A percentile compares a stretch with the other conserved stretches of the same genome.
Evolutionary conservation across 2,113 vertebrate genomes (phyloP).

Genomic region (Ophiodon elongatus): DNA sequence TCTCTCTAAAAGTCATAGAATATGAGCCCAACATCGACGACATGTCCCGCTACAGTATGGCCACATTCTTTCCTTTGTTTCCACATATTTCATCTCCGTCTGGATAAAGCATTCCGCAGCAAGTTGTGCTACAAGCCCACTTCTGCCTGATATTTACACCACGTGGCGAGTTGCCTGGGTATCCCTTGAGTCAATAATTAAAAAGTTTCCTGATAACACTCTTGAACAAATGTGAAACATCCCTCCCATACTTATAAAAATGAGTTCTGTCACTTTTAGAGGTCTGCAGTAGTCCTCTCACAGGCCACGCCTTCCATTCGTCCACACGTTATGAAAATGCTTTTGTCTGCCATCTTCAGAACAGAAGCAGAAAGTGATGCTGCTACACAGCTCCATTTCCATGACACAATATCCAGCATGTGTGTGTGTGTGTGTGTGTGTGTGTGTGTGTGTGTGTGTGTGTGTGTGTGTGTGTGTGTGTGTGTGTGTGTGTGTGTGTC

Average conservation of each 20-base stretch:
- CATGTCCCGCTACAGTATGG: neutral
- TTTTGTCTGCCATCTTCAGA: neutral
- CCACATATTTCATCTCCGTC: neutral
- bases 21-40: neutral
- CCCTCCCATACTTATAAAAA: neutral
- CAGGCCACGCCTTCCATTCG: neutral
- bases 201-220: neutral
- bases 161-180: neutral
- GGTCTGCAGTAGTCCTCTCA: neutral
- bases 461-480: neutral
- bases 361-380: neutral
- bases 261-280: conserved; percentile 1
- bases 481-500: neutral
- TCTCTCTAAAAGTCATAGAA: neutral
- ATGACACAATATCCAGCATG: neutral
- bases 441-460: neutral
- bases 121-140: neutral
- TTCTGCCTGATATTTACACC: neutral
- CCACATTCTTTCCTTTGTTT: neutral
- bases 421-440: neutral
- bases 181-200: neutral
- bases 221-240: neutral
- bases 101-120: neutral
- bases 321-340: neutral
- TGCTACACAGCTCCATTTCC: neutral